Evolutionary conservation across 2,888 invertebrate genomes (phyloP).

Genomic region (Drosophila mimica): DNA sequence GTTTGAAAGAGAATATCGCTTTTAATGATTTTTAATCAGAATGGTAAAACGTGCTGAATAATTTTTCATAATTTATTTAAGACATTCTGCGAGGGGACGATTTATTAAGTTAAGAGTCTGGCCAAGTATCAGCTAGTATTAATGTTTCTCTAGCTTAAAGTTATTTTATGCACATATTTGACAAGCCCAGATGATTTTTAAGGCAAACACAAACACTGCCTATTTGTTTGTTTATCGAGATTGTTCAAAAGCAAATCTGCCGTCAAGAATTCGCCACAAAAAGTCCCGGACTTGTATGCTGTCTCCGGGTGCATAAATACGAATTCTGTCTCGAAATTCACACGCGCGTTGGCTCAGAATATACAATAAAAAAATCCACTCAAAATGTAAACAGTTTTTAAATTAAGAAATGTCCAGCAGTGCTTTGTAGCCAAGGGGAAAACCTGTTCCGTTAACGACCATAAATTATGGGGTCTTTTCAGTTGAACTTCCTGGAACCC

Average conservation of each 20-base stretch:
- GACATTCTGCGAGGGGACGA: not conserved
- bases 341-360: constrained; percentile 19
- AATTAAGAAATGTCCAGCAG: constrained; percentile 52
- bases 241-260: constrained; percentile 6
- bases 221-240: constrained; percentile 14
- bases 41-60: not conserved
- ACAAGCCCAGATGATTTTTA: constrained; percentile 28
- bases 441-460: constrained; percentile 60
- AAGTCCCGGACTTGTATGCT: constrained; percentile 23
- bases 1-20: not conserved
- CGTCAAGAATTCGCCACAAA: constrained; percentile 16
- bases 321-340: constrained; percentile 44
- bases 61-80: not conserved
- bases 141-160: not conserved
- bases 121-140: not conserved
- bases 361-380: not conserved
- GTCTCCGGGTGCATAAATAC: constrained; percentile 18
- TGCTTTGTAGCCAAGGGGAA: constrained; percentile 31
- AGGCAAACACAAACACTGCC: constrained; percentile 24
- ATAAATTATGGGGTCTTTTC: constrained; percentile 23
- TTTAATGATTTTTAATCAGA: not conserved
- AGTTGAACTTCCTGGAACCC: constrained; percentile 65
- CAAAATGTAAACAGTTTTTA: constrained; percentile 31
- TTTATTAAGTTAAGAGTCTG: not conserved
- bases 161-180: constrained; percentile 5